Evolutionary conservation across 2,797 vertebrate genomes (phyloP).

Genomic region (Microhierax caerulescens): DNA sequence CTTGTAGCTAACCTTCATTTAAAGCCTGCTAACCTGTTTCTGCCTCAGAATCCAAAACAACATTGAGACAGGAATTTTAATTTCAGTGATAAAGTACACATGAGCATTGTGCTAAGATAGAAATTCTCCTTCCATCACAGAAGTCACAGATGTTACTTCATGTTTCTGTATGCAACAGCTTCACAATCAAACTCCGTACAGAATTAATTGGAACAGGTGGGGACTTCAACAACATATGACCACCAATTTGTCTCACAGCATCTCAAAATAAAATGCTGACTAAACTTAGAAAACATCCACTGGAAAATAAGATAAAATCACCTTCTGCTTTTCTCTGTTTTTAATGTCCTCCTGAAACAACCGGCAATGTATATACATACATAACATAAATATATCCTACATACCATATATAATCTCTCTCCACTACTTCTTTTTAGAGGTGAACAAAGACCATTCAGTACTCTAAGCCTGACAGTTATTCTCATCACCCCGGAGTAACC

Average conservation of each 20-base stretch:
- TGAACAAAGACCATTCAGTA: constrained; percentile 61
- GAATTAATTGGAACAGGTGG: neutral
- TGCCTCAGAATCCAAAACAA: neutral
- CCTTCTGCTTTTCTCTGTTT: neutral
- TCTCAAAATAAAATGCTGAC: neutral
- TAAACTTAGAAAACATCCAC: neutral
- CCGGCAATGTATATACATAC: neutral
- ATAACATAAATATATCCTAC: neutral
- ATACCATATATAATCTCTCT: neutral
- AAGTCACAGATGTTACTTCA: neutral
- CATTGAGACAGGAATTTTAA: neutral
- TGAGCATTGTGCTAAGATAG: neutral
- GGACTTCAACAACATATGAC: neutral
- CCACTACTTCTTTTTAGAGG: neutral
- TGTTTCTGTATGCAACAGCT: neutral
- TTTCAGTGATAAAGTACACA: neutral
- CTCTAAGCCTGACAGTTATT: constrained; percentile 40
- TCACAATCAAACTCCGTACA: neutral
- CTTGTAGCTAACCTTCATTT: neutral
- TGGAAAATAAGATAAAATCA: neutral
- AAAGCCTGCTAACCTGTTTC: neutral
- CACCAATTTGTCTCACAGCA: neutral
- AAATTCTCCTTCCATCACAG: neutral
- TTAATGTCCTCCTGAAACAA: neutral
- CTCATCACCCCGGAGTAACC: constrained; percentile 8